Conservation (phyloP, 2,797 vertebrate species). For the Iguana delicatissima region DNA sequence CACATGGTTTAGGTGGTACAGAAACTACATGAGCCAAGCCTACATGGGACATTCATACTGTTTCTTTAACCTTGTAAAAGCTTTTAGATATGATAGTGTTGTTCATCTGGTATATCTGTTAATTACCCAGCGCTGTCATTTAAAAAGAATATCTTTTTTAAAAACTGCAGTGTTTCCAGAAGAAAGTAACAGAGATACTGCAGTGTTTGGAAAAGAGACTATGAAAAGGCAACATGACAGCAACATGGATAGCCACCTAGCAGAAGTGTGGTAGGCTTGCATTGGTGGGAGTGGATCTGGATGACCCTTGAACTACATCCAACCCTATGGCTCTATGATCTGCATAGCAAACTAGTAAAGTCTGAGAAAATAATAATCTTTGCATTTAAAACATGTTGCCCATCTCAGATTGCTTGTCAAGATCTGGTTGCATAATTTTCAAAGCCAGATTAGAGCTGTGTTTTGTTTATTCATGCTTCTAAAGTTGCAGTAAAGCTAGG, state of each 20-base stretch:
- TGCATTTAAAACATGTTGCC: neutral
- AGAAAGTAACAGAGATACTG: too few relatives aligned
- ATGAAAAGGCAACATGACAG: too few relatives aligned
- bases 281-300: neutral
- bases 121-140: too few relatives aligned
- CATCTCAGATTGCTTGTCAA: neutral
- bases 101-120: too few relatives aligned
- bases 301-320: neutral
- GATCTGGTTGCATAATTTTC: slow-evolving; percentile 20
- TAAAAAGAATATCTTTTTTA: too few relatives aligned
- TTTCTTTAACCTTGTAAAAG: too few relatives aligned
- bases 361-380: slow-evolving; percentile 23
- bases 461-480: slow-evolving; percentile 9
- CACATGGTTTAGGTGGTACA: too few relatives aligned
- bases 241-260: neutral
- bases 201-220: too few relatives aligned
- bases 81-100: too few relatives aligned
- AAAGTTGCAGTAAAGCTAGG: slow-evolving; percentile 20
- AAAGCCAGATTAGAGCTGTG: slow-evolving; percentile 1
- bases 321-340: neutral
- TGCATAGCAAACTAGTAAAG: neutral
- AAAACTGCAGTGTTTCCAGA: too few relatives aligned
- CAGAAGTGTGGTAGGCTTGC: neutral
- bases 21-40: too few relatives aligned
- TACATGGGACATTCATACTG: too few relatives aligned